A percentile compares a stretch with the other conserved stretches of the same genome.
These are phyloP conservation scores for Pitta sordida DNA, from an alignment of 2,113 vertebrate species.

Conservation along the genomic window DNA sequence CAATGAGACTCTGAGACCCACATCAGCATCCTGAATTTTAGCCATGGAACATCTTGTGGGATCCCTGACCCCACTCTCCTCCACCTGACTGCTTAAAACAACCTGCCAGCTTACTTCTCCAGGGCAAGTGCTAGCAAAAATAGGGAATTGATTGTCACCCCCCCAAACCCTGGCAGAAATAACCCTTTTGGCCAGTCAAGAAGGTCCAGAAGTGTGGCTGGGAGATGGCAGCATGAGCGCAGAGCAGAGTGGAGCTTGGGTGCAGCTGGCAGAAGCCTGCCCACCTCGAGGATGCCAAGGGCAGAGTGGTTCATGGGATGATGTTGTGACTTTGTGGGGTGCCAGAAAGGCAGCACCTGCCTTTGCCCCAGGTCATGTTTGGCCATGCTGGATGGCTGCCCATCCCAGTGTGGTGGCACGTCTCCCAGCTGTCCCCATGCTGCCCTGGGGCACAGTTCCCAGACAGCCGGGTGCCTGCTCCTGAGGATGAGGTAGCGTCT, in stretches of 20 bases:
- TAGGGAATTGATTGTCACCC: not conserved
- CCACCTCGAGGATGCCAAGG: not conserved
- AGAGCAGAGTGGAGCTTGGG: accelerated
- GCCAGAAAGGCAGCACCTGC: not conserved
- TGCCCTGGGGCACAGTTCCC: not conserved
- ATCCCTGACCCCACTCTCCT: not conserved
- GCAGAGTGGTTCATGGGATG: not conserved
- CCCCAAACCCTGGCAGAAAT: not conserved
- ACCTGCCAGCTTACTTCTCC: not conserved
- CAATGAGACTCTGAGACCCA: not conserved
- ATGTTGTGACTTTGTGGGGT: not conserved
- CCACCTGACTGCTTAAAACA: not conserved
- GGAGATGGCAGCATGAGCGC: not conserved
- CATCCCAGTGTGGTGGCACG: not conserved
- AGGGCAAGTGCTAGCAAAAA: not conserved
- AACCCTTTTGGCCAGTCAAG: not conserved
- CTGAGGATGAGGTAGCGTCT: slow-evolving; percentile 47
- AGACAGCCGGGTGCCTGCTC: not conserved
- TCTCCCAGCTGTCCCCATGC: not conserved
- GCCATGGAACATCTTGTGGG: not conserved
- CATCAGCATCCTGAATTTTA: not conserved
- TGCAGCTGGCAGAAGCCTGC: not conserved
- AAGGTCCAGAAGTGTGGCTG: not conserved
- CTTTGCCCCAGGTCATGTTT: not conserved
- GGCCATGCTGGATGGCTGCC: not conserved